Base-by-base conservation (phyloP, 2,888 invertebrate genomes). In the Nomada goodeniana region DNA sequence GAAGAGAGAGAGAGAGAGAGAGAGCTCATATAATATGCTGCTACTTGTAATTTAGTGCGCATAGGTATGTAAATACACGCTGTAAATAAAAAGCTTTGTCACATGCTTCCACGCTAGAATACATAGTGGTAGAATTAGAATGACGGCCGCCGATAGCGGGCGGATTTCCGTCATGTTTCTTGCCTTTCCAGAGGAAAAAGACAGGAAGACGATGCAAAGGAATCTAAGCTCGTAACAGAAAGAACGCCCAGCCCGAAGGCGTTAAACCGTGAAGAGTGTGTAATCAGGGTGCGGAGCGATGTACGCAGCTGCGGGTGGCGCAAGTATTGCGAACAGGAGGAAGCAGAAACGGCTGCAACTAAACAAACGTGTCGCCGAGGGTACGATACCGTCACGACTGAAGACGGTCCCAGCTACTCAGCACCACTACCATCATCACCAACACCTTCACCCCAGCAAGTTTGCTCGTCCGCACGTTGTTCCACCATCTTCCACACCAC, bases 261-360 rank as follows among this genome's bases (percentile, higher is more conserved):
- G 87, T 89, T 88, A 90, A 90, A 89, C 76, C 64, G 88, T 86
- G 80, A 85, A 76, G 68, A 81, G 75, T 10, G 50, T 23, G 42
- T 68, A 76, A 63, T 59, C 78, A 60, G 73, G 65, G 67, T 47
- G 61, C 70, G 74, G 73, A 88, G 89, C 87, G 87, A 98, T 98
- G 97, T 98, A 97, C 95, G 97, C 97, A 93, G 97, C 97, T 93
- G 97, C 97, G 93, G 97, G 97, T 94, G 97, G 97, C 94, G 97
- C 97, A 92, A 97, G 97, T 93, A 95, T 97, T 94, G 97, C 97
- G 94, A 97, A 97, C 95, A 96, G 97, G 92, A 94, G 94, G 86
- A 94, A 94, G 85, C 95, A 95, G 91, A 95, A 95, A 94, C 94
- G 93, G 90, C 94, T 93, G 94, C 95, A 92, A 92, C 93, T 90